phyloP scores from a whole-genome alignment of 2,888 invertebrate species.

The Xestobium rufovillosum region DNA sequence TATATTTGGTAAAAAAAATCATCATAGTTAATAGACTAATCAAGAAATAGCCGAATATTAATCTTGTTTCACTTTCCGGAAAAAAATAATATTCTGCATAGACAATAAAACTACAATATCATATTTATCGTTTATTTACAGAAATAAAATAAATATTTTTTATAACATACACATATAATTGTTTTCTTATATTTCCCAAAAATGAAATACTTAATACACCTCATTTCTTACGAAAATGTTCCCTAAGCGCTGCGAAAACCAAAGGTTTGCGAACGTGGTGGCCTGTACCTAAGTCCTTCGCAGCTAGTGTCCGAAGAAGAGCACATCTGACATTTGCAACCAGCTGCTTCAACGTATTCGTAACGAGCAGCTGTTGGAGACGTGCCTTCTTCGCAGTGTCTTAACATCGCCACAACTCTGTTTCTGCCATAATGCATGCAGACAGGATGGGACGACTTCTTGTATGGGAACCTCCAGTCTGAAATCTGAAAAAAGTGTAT shows the following conservation, averaged over 20 bases:
- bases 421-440: slow-evolving; percentile 70
- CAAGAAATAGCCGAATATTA: too few relatives aligned
- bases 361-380: slow-evolving; percentile 62
- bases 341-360: slow-evolving; percentile 69
- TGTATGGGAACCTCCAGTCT: slow-evolving; percentile 85
- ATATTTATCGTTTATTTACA: too few relatives aligned
- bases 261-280: slow-evolving; percentile 39
- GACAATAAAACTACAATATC: too few relatives aligned
- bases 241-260: not conserved
- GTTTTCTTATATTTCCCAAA: too few relatives aligned
- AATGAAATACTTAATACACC: too few relatives aligned
- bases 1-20: too few relatives aligned
- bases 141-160: too few relatives aligned
- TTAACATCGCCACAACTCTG: slow-evolving; percentile 56
- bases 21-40: too few relatives aligned
- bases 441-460: slow-evolving; percentile 77
- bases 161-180: too few relatives aligned
- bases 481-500: slow-evolving; percentile 55
- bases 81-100: too few relatives aligned
- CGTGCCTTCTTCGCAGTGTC: slow-evolving; percentile 69
- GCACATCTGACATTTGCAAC: slow-evolving; percentile 68
- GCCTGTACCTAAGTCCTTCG: slow-evolving; percentile 53
- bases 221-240: too few relatives aligned
- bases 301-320: slow-evolving; percentile 63
- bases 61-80: too few relatives aligned